Conservation (phyloP, 2,797 vertebrate species). For the Fratercula arctica region DNA sequence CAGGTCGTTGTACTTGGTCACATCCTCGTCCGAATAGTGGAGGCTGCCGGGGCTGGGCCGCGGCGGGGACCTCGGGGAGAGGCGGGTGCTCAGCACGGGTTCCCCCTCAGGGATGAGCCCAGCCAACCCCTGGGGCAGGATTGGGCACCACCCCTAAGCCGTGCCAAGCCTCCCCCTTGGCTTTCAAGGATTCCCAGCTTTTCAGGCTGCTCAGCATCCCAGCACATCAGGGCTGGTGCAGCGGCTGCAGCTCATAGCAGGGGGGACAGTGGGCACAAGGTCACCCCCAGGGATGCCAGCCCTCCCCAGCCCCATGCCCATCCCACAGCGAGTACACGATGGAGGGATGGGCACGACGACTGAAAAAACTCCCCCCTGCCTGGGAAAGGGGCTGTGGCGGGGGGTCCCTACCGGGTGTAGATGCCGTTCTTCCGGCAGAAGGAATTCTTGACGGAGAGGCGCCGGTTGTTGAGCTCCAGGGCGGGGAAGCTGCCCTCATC, state of each 20-base stretch:
- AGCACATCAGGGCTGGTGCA: not conserved
- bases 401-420: constrained; percentile 88
- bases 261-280: accelerated
- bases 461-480: constrained; percentile 94
- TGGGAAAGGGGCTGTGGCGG: accelerated
- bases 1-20: constrained; percentile 97
- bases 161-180: accelerated
- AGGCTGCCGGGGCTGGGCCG: constrained; percentile 95
- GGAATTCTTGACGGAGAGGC: constrained; percentile 95
- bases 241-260: not conserved
- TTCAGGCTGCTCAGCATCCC: not conserved
- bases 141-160: not conserved
- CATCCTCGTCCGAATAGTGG: constrained; percentile 95
- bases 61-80: constrained; percentile 85
- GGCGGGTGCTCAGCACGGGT: accelerated
- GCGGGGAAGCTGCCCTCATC: constrained; percentile 95
- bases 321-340: accelerated
- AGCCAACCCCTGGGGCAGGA: accelerated
- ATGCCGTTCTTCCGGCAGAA: constrained; percentile 97
- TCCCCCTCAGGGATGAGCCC: accelerated
- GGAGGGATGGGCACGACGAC: not conserved
- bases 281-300: not conserved
- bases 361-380: not conserved
- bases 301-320: not conserved
- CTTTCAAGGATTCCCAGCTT: not conserved